Evolutionary conservation across 2,113 vertebrate genomes (phyloP), one percentile per base, ranked within the genome.

Genomic region (Acanthisitta chloris): DNA sequence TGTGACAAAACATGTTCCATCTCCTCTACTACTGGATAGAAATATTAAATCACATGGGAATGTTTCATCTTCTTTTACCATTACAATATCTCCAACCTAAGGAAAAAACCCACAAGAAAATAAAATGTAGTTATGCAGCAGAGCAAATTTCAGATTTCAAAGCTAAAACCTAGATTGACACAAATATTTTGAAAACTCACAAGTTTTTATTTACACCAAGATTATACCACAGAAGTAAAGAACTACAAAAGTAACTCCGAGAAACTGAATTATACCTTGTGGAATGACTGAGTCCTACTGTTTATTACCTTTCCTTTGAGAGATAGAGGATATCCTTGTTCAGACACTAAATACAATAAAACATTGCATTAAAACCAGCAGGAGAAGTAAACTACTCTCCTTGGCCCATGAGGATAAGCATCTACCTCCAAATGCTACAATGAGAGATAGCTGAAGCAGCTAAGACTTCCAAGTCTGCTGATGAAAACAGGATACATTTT

Each of bases 21-120:
- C 99, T 24, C 97, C 98, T 81, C 99, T 98, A 86, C 98, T 99
- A 43, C 99, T 98, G 13, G 99, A 99, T 0, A 99, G 98, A 84
- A 99, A 98, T 97, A 99, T 98, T 95, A 99, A 96, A 95, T 99
- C 99, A 87, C 99, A 99, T 48, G 99, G 99, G 86, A 99, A 99
- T 31, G 98, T 98, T 97, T 99, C 99, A 21, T 99, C 96, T 95
- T 99, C 99, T 96, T 99, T 99, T 59, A 99, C 98, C 87, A 98
- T 98, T 69, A 99, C 99, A 42, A 99, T 98, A 65, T 99, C 99
- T 55, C 99, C 99, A n/a, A 99, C 99, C 99, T 99, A 95, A 62
- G 71, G 51, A 38, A 34, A 59, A 79, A 42, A 46, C 20, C 33
- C 19, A 40, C 33, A 87, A 81, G 29, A 86, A 45, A 9, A 69